Conservation (phyloP, 2,888 invertebrate genomes). For the Xylota sylvarum region DNA sequence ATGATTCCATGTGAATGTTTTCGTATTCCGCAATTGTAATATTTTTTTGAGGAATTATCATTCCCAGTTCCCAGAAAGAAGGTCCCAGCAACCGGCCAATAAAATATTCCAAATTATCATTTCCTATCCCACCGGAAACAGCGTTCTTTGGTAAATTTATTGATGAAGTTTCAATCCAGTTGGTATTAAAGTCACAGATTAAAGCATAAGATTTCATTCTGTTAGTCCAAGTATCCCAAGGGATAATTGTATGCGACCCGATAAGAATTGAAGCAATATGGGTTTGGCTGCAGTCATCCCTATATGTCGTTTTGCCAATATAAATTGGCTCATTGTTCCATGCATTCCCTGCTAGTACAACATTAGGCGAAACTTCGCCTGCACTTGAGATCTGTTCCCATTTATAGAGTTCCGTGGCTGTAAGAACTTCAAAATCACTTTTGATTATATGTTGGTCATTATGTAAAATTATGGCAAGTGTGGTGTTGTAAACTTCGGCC, state of each 20-base stretch:
- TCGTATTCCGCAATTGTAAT: not conserved
- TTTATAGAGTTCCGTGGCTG: constrained; percentile 5
- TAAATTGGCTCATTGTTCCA: constrained; percentile 21
- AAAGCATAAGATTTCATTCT: not conserved
- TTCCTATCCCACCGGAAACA: not conserved
- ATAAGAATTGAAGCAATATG: constrained; percentile 5
- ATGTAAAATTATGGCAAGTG: not conserved
- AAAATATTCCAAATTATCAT: too few relatives aligned
- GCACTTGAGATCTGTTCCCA: not conserved
- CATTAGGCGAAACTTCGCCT: not conserved
- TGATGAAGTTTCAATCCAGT: constrained; percentile 1
- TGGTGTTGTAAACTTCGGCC: not conserved
- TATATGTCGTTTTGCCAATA: not conserved
- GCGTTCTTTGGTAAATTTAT: not conserved
- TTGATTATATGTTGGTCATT: not conserved
- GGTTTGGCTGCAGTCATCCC: too few relatives aligned
- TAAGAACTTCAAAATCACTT: constrained; percentile 9
- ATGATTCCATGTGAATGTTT: not conserved
- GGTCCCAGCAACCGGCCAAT: constrained; percentile 1
- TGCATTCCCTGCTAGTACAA: constrained; percentile 22
- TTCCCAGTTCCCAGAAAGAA: not conserved
- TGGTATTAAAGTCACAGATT: not conserved
- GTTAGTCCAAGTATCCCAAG: not conserved
- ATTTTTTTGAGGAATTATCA: not conserved
- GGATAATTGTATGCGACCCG: not conserved